These are phyloP conservation scores for Centropristis striata DNA, from an alignment of 2,113 vertebrate genomes.

Conservation along the genomic window DNA sequence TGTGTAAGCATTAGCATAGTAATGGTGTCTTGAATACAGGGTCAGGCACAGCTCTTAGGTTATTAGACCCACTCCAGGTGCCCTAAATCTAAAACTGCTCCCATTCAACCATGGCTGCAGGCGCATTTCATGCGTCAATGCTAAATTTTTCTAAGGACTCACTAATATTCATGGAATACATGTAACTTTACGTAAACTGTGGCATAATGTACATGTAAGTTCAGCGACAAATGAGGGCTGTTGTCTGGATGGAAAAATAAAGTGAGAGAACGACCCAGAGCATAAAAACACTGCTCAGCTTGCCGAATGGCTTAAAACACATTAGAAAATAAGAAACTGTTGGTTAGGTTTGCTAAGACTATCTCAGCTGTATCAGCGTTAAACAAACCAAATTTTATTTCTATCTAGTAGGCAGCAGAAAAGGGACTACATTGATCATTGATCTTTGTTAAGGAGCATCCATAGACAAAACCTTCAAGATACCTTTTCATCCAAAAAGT, in stretches of 20 bases:
- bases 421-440: not conserved
- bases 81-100: constrained; percentile 61
- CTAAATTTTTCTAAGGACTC: constrained; percentile 11
- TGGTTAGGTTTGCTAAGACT: not conserved
- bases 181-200: not conserved
- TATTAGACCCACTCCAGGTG: constrained; percentile 67
- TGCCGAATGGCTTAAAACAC: not conserved
- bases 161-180: constrained; percentile 34
- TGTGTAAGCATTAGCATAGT: constrained; percentile 79
- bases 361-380: not conserved
- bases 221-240: not conserved
- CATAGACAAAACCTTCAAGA: not conserved
- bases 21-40: constrained; percentile 70
- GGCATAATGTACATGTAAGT: not conserved
- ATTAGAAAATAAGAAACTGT: not conserved
- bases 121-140: constrained; percentile 41
- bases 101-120: constrained; percentile 35
- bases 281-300: not conserved
- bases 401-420: not conserved
- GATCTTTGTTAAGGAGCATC: not conserved
- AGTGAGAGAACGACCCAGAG: not conserved
- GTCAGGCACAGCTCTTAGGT: constrained; percentile 63
- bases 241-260: not conserved
- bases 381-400: not conserved
- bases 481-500: not conserved